Evolutionary conservation across 92 coral and sea anemone genomes (phyloP), one percentile per base, ranked within the genome.

Genomic region (Palythoa grandis): DNA sequence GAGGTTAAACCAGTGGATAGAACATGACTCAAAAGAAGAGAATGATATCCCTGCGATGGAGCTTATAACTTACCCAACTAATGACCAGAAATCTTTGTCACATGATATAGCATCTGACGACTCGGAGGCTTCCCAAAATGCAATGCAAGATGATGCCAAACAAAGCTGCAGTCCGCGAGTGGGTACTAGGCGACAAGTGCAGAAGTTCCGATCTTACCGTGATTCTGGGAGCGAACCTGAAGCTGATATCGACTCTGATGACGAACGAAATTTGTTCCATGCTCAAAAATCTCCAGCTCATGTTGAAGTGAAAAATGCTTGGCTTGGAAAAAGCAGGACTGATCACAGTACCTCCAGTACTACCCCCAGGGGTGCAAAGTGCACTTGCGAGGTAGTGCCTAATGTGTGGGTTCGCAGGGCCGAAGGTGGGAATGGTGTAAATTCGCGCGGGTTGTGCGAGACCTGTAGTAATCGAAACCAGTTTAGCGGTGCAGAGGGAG

Each of bases 181-280:
- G 12, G 58, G 91, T 1, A 88, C 91, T 12, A 91, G 88, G 52
- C 84, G 83, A 43, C 93, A 85, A 48, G 69, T 74, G 22, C 95
- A 92, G 53, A 91, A 91, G 83, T 94, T 94, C 89, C 85, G 92
- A 50, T 92, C 95, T 39, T 94, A 90, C 88, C 90, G 98, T 16
- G 98, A 94, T 74, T 86, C 95, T 2, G 98, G 87, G 29, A 94
- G 93, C 63, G 98, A 92, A 54, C 91, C 94, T 29, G 98, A 94
- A 75, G 93, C 90, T 3, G 98, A 94, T 38, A 88, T 92, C 37
- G 94, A 92, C 78, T 92, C 95, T 50, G 98, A 94, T 63, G 98
- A 90, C 35, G 98, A 94, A 68, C 86, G 88, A 40, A 89, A 87
- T 77, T 72, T 94, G 87, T 92, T 94, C 72, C 88, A 82, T 37